A percentile compares a stretch with the other conserved stretches of the same genome.
Evolutionary conservation across 1,140 invertebrate genomes (phyloP).

Genomic region (Drosophila ficusphila): DNA sequence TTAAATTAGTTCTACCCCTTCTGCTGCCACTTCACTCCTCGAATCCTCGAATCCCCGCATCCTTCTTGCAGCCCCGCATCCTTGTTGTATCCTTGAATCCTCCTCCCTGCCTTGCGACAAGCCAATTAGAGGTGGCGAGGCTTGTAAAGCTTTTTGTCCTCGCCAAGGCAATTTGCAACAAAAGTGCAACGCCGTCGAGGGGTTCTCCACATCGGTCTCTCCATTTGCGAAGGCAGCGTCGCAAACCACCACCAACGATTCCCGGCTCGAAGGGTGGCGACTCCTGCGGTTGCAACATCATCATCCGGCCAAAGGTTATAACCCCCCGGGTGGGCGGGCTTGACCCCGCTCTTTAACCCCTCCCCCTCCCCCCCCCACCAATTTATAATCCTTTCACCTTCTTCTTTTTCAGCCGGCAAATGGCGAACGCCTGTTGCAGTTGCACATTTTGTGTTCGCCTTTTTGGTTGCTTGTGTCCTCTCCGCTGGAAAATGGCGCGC

Average conservation of each 20-base stretch:
- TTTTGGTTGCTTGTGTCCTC: neutral
- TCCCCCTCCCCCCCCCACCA: neutral
- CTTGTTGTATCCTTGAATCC: too few relatives aligned
- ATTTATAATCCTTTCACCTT: too few relatives aligned
- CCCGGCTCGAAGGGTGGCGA: constrained; percentile 14
- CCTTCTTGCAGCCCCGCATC: too few relatives aligned
- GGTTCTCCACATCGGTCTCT: neutral
- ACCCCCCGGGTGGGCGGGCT: constrained; percentile 9
- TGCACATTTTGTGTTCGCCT: constrained; percentile 8
- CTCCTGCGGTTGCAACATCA: constrained; percentile 36
- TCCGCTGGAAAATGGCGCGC: constrained; percentile 55
- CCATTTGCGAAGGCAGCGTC: neutral
- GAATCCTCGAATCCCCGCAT: too few relatives aligned
- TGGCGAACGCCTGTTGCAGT: constrained; percentile 41
- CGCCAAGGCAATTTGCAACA: constrained; percentile 50
- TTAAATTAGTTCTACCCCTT: constrained; percentile 38
- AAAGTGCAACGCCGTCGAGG: constrained; percentile 59
- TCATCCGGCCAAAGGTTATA: constrained; percentile 40
- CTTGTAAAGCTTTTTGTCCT: constrained; percentile 65
- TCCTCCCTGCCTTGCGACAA: constrained; percentile 26
- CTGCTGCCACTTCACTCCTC: neutral
- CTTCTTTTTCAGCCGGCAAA: neutral
- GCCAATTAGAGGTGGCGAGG: constrained; percentile 61
- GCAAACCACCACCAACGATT: neutral
- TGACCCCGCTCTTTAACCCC: too few relatives aligned